Percentiles rank a stretch among this genome's conserved stretches.
Evolutionary conservation across 1,140 invertebrate genomes (phyloP).

Genomic region (Aphaenogaster floridana): DNA sequence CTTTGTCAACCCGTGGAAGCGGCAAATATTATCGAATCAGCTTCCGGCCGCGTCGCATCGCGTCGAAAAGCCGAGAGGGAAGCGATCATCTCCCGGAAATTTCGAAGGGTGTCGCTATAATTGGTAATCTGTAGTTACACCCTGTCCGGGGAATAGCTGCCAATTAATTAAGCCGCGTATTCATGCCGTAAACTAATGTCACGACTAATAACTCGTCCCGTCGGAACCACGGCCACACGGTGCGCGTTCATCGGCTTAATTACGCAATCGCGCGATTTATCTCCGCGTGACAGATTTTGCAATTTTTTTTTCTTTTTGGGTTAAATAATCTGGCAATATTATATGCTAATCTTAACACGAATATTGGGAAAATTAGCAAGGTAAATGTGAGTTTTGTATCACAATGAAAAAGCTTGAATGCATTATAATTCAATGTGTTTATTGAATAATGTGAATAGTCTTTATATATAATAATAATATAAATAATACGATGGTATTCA

Average conservation of each 20-base stretch:
- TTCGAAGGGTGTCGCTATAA: slow-evolving; percentile 76
- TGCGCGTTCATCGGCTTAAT: slow-evolving; percentile 48
- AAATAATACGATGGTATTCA: background rate
- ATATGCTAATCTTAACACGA: background rate
- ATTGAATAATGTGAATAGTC: background rate
- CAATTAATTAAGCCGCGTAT: slow-evolving; percentile 81
- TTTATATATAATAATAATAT: slow-evolving; percentile 4
- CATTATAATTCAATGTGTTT: background rate
- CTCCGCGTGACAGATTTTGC: background rate
- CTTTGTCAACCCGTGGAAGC: slow-evolving; percentile 11
- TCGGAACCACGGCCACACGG: slow-evolving; percentile 63
- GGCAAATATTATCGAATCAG: slow-evolving; percentile 52
- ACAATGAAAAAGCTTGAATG: background rate
- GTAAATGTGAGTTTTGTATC: background rate
- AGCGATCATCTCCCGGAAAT: slow-evolving; percentile 69
- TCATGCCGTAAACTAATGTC: slow-evolving; percentile 79
- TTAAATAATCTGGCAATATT: background rate
- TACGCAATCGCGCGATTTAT: slow-evolving; percentile 43
- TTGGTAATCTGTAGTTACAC: slow-evolving; percentile 78
- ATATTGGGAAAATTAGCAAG: background rate
- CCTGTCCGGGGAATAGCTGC: slow-evolving; percentile 73
- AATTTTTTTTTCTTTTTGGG: background rate
- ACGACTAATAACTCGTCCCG: slow-evolving; percentile 78
- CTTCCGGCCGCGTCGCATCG: background rate
- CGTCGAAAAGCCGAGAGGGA: slow-evolving; percentile 44